Evolutionary conservation across 2,888 invertebrate genomes (phyloP).

Genomic region (Aricia artaxerxes): DNA sequence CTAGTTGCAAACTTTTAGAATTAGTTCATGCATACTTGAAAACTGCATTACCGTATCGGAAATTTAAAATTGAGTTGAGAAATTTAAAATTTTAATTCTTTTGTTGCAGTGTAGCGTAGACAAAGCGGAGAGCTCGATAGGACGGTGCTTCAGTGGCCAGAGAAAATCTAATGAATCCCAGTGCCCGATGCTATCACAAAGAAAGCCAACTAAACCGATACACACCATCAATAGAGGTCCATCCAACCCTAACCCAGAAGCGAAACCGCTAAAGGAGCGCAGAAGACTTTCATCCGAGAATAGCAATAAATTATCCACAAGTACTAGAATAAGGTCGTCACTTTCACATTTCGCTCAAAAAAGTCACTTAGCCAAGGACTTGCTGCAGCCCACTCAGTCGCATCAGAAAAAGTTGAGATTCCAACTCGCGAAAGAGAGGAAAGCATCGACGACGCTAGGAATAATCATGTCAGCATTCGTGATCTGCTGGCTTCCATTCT

Average conservation of each 20-base stretch:
- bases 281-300: conserved; percentile 67
- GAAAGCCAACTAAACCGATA: conserved; percentile 73
- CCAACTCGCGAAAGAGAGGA: conserved; percentile 93
- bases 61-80: conserved; percentile 1
- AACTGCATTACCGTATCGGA: conserved; percentile 15
- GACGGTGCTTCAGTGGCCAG: conserved; percentile 84
- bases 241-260: conserved; percentile 67
- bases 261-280: conserved; percentile 61
- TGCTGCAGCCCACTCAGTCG: conserved; percentile 78
- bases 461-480: conserved; percentile 98
- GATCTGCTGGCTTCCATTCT: conserved; percentile 97
- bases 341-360: conserved; percentile 74
- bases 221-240: conserved; percentile 69
- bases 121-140: conserved; percentile 78
- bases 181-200: conserved; percentile 83
- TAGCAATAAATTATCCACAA: conserved; percentile 63
- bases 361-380: conserved; percentile 73
- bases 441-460: conserved; percentile 97
- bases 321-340: conserved; percentile 67
- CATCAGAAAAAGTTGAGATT: conserved; percentile 91
- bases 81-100: background rate
- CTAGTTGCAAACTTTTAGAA: background rate
- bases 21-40: conserved; percentile 16
- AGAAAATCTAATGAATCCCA: conserved; percentile 88
- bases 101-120: conserved; percentile 86